Base-by-base conservation (phyloP, 2,888 invertebrate species). In the Sicus ferrugineus region DNA sequence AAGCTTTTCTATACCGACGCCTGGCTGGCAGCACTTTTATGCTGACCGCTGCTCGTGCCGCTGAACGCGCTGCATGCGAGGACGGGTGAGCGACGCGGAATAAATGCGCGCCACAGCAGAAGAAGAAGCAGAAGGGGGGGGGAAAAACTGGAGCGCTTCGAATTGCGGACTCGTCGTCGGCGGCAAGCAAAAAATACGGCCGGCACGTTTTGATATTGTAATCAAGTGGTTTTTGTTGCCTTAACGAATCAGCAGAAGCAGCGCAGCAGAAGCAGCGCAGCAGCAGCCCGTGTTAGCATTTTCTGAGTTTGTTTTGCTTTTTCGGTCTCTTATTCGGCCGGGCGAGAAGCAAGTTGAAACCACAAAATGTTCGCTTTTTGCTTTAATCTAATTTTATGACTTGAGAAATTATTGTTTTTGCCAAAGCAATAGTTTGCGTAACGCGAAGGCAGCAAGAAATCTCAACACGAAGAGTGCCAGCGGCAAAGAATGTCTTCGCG, bases 151-250 rank as follows among this genome's bases (percentile, higher is more conserved):
- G 28, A 28, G 7, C 54, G 28, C 28, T 54, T 54, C 52, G 26
- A 19, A 21, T 23, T 54, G 46, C 5, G 46, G 6, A 46, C 19
- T 46, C 19, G 4, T 46, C n/a, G 46, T 54, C 28, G 5, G 23
- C 23, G 5, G 26, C 11, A 42, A 14, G 26, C 23, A 26, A 28
- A 54, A 26, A 54, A 23, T 28, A 28, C 23, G 28, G 30, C 58
- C 30, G 21, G 30, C 67, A 67, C 59, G 67, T 67, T 58, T 67
- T 59, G 58, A 59, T 59, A 58, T 59, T 67, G 67, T 59, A 67
- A 67, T 67, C 58, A 67, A 67, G 67, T 67, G 67, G 67, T 59
- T 67, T 59, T 67, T 67, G 58, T 67, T 59, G 23, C 30, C 58
- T 42, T 67, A 67, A 67, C 58, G 67, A 67, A 65, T n/a, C n/a